These are phyloP conservation scores for Conops quadrifasciatus DNA, from an alignment of 2,888 invertebrate species.

Conservation along the genomic window DNA sequence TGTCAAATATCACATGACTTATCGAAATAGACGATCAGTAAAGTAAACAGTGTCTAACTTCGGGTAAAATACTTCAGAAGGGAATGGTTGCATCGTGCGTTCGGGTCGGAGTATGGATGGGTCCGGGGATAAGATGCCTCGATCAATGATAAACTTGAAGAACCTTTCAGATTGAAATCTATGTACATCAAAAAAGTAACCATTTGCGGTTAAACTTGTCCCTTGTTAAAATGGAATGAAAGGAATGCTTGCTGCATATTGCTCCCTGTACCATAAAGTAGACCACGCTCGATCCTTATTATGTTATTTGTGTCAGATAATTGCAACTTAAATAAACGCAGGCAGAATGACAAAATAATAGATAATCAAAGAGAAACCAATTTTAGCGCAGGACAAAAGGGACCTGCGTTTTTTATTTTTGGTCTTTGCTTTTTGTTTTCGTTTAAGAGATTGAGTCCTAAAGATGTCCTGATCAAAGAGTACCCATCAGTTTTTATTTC, in stretches of 20 bases:
- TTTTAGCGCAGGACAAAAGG: background rate
- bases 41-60: background rate
- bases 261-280: background rate
- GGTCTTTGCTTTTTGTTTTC: no score
- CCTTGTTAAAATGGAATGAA: background rate
- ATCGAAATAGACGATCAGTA: slow-evolving; percentile 55
- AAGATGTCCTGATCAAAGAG: background rate
- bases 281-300: background rate
- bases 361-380: background rate
- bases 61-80: background rate
- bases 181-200: background rate
- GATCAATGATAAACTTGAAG: slow-evolving; percentile 6
- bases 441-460: no score
- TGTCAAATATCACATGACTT: slow-evolving; percentile 56
- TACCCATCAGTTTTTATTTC: background rate
- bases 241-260: background rate
- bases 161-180: background rate
- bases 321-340: slow-evolving; percentile 40
- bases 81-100: background rate
- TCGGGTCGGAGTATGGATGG: no score
- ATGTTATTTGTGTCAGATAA: slow-evolving; percentile 34
- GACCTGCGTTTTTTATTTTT: no score
- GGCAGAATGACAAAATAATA: slow-evolving; percentile 8
- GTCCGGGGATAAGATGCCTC: no score
- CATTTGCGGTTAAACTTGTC: slow-evolving; percentile 2